Evolutionary conservation across 2,888 invertebrate genomes (phyloP).

Genomic region (Toxonevra muliebris): DNA sequence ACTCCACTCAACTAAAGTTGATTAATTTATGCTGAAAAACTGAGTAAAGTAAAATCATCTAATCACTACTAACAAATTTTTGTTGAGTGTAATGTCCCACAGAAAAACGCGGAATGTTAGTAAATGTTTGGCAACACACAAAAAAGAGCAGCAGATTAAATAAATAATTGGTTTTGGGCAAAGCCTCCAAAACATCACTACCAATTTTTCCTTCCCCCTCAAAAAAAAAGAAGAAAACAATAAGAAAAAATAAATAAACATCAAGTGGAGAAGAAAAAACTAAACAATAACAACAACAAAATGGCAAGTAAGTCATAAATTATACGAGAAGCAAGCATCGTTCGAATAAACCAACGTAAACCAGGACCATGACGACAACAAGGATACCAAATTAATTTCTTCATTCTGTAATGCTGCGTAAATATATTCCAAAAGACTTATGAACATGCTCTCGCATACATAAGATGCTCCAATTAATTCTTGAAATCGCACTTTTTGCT

Average conservation of each 20-base stretch:
- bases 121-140: too few species aligned
- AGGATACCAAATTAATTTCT: constrained; percentile 59
- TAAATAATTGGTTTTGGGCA: constrained; percentile 25
- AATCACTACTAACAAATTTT: too few species aligned
- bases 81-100: too few species aligned
- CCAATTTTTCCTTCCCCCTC: not conserved
- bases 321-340: constrained; percentile 48
- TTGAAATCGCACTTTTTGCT: constrained; percentile 49
- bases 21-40: too few species aligned
- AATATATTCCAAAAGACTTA: constrained; percentile 44
- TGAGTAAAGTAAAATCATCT: too few species aligned
- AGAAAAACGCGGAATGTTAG: too few species aligned
- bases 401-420: not conserved
- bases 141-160: constrained; percentile 1
- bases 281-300: too few species aligned
- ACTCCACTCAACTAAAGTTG: too few species aligned
- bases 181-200: constrained; percentile 12
- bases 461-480: constrained; percentile 57
- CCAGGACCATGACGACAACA: too few species aligned
- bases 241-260: too few species aligned
- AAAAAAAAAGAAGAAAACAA: not conserved
- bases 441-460: constrained; percentile 43
- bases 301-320: constrained; percentile 25
- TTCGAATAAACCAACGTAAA: constrained; percentile 42
- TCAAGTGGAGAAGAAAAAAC: not conserved